Evolutionary conservation across 2,113 vertebrate genomes (phyloP).

Genomic region (Perognathus longimembris): DNA sequence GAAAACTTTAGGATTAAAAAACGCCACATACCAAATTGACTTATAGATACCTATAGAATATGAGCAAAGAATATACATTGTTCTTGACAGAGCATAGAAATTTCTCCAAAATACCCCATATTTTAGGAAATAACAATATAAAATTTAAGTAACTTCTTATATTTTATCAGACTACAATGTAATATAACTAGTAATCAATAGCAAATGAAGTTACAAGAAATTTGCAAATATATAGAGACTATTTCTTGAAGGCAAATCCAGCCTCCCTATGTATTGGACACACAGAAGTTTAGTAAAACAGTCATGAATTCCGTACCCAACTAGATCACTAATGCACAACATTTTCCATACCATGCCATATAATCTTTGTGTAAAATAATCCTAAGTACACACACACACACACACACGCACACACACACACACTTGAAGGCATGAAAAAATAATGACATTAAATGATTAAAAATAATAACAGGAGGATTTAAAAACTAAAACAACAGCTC

Average conservation of each 20-base stretch:
- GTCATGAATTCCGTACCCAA: background rate
- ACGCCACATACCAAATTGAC: too few species aligned
- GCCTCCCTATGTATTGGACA: background rate
- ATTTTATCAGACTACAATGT: too few species aligned
- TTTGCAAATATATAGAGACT: too few species aligned
- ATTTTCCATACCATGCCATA: background rate
- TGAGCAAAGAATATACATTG: too few species aligned
- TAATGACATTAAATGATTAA: conserved; percentile 10
- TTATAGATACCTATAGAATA: too few species aligned
- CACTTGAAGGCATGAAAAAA: background rate
- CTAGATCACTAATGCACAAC: background rate
- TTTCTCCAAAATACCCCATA: too few species aligned
- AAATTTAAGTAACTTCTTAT: too few species aligned
- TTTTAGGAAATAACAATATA: too few species aligned
- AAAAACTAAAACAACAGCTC: conserved; percentile 4
- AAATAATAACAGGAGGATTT: background rate
- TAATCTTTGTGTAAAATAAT: background rate
- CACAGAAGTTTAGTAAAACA: background rate
- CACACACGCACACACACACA: background rate
- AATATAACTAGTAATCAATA: too few species aligned
- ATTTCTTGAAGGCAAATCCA: background rate
- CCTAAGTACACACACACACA: background rate
- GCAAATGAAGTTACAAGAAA: too few species aligned
- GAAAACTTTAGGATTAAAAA: too few species aligned
- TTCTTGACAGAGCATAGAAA: too few species aligned